Conservation (phyloP, 2,888 invertebrate species). For the Empis stercorea region DNA sequence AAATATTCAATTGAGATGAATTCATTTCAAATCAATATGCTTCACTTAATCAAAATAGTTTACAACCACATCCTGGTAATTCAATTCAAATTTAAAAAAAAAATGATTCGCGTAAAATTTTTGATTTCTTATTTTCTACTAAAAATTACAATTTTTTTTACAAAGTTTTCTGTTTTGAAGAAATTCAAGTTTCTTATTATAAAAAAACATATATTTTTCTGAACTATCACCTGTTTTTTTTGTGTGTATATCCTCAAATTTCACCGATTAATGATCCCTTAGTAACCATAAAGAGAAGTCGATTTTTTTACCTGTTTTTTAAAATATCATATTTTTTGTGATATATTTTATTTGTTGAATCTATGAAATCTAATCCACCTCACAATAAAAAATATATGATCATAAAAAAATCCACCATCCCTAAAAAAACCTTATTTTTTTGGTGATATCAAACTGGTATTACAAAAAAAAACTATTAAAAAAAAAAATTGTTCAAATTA, state of each 20-base stretch:
- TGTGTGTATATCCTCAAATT: not conserved
- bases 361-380: not conserved
- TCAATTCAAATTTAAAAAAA: not conserved
- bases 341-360: not conserved
- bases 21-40: too few relatives aligned
- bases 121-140: too few relatives aligned
- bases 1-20: too few relatives aligned
- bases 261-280: not conserved
- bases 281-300: too few relatives aligned
- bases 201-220: too few relatives aligned
- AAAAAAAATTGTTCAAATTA: not conserved
- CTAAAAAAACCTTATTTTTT: not conserved
- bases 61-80: not conserved
- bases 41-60: not conserved
- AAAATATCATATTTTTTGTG: too few relatives aligned
- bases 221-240: not conserved
- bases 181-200: too few relatives aligned
- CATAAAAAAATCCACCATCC: not conserved
- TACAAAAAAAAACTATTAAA: not conserved
- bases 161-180: too few relatives aligned
- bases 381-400: not conserved
- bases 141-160: too few relatives aligned
- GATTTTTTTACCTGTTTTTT: too few relatives aligned
- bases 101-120: too few relatives aligned
- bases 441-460: not conserved